phyloP scores from a whole-genome alignment of 2,113 vertebrate genomes.

The Nothocercus julius region DNA sequence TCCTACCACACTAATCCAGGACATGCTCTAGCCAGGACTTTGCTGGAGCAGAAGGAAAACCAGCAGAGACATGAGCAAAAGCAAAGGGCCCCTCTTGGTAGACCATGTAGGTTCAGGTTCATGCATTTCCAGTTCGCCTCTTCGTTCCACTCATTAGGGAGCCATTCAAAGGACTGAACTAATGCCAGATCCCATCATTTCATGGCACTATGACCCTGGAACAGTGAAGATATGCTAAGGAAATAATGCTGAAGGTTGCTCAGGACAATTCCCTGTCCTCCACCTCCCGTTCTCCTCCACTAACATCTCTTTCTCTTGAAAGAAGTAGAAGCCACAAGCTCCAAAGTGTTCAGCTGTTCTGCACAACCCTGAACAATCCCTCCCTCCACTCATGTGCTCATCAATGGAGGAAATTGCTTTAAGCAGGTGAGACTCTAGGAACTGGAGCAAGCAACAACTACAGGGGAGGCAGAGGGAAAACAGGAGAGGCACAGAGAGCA shows the following conservation, averaged over 20 bases:
- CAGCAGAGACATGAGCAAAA: background rate
- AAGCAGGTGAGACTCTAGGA: slow-evolving; percentile 28
- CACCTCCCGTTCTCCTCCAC: background rate
- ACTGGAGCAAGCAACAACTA: background rate
- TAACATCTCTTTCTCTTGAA: background rate
- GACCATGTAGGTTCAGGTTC: background rate
- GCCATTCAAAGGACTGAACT: background rate
- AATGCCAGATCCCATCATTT: background rate
- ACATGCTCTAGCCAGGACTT: background rate
- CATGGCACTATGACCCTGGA: background rate
- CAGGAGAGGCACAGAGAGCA: background rate
- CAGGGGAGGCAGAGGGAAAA: background rate
- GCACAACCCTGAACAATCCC: background rate
- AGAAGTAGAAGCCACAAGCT: background rate
- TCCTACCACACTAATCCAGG: background rate
- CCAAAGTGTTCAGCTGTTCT: background rate
- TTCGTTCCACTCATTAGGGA: background rate
- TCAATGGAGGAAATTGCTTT: background rate
- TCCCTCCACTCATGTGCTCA: background rate
- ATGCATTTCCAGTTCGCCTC: background rate
- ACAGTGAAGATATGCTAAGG: background rate
- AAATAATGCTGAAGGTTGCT: too few species aligned
- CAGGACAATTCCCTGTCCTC: background rate
- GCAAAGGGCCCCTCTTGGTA: background rate
- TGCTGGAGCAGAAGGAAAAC: background rate